Evolutionary conservation across 2,888 invertebrate genomes (phyloP), one percentile per base, ranked within the genome.

Genomic region (Allygus modestus): DNA sequence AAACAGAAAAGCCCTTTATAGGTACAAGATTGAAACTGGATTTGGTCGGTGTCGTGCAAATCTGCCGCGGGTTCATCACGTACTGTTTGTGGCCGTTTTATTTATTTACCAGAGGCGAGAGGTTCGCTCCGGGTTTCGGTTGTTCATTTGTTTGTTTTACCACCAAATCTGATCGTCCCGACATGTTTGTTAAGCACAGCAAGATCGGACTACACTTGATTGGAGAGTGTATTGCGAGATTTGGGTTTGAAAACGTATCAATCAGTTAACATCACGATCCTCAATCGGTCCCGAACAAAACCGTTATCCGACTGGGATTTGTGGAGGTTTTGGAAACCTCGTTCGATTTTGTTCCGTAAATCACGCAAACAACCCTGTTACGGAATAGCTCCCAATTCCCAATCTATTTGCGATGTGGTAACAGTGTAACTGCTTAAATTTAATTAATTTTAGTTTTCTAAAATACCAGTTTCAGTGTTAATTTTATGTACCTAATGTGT

Each of bases 121-220:
- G 77, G 73, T 33, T 65, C 26, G 23, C 26, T 15, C 28, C 4
- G 20, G 65, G 2, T 71, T 20, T 43, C 12, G 73, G 7, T 43
- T 5, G 15, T n/a, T 77, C 51, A 77, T 77, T 77, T 77, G 46
- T 46, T 77, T 77, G 23, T 77, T 23, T 46, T 77, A 26, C 41
- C 28, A 4, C 11, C 77, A 51, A 77, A 77, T 77, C 77, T 77
- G 77, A 51, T 37, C 26, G 73, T 51, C 5, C 28, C 43, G 28
- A 77, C 51, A 77, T 77, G 77, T 77, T 43, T 77, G 77, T 41
- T 51, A 37, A 41, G 71, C 71, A 7, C 2, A 2, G 77, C 2
- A 46, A 46, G 46, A 23, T 15, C 71, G 15, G 37, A 71, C n/a
- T 71, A n/a, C 33, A 33, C 41, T 41, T 33, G 71, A 71, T 41